Percentiles rank a stretch among this genome's conserved stretches.
These are phyloP conservation scores for Micropterix aruncella DNA, from an alignment of 2,888 invertebrate genomes.

Conservation along the genomic window DNA sequence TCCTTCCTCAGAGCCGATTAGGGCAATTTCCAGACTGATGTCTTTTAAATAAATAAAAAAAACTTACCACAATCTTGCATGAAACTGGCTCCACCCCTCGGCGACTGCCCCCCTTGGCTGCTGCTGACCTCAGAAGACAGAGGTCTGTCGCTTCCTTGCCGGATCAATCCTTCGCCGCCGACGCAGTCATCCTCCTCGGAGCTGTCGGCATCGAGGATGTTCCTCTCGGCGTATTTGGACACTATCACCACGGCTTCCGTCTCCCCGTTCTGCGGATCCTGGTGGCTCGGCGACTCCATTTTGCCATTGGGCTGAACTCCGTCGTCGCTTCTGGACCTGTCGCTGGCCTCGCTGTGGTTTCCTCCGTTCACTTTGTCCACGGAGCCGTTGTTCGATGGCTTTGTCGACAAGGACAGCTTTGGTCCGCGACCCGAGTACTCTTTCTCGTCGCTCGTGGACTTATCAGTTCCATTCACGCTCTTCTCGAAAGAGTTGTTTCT, in stretches of 20 bases:
- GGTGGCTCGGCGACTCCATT: slow-evolving; percentile 32
- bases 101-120: slow-evolving; percentile 15
- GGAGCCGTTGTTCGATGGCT: slow-evolving; percentile 23
- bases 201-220: slow-evolving; percentile 33
- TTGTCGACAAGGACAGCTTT: slow-evolving; percentile 28
- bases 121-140: slow-evolving; percentile 15
- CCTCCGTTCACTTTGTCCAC: slow-evolving; percentile 20
- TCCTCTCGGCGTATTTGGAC: slow-evolving; percentile 27
- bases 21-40: too few relatives aligned
- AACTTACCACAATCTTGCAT: slow-evolving; percentile 25
- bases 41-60: slow-evolving; percentile 18
- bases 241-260: slow-evolving; percentile 27
- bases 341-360: slow-evolving; percentile 5
- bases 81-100: slow-evolving; percentile 17
- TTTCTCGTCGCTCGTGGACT: slow-evolving; percentile 29
- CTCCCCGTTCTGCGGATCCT: slow-evolving; percentile 32
- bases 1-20: too few relatives aligned
- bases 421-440: slow-evolving; percentile 27
- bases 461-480: slow-evolving; percentile 19
- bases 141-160: slow-evolving; percentile 25
- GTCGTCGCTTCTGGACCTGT: neutral
- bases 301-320: slow-evolving; percentile 14
- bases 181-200: slow-evolving; percentile 27
- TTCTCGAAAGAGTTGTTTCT: slow-evolving; percentile 14
- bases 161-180: slow-evolving; percentile 32